phyloP scores from a whole-genome alignment of 2,113 vertebrate genomes.

The Datnioides undecimradiatus region DNA sequence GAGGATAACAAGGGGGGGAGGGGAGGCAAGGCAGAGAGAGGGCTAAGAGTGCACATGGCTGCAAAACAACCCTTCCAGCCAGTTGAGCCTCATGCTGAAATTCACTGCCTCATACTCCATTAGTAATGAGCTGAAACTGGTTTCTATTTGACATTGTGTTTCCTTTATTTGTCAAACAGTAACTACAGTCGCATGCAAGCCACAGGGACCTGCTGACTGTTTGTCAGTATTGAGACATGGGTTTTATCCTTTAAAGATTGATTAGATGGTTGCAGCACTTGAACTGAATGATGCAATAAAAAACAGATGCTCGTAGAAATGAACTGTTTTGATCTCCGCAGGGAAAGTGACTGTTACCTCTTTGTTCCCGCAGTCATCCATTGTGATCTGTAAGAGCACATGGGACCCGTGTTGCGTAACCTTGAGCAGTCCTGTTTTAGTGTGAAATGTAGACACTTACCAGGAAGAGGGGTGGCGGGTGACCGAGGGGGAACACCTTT shows the following conservation, averaged over 20 bases:
- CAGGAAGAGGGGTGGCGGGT: not conserved
- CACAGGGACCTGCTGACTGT: not conserved
- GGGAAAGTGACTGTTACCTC: not conserved
- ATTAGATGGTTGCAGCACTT: not conserved
- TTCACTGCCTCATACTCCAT: not conserved
- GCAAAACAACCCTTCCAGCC: not conserved
- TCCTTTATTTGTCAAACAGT: not conserved
- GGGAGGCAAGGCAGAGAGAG: too few relatives aligned
- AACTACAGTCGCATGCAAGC: not conserved
- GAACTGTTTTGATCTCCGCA: not conserved
- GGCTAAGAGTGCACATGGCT: not conserved
- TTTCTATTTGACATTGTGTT: constrained; percentile 18
- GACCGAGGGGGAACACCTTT: constrained; percentile 9
- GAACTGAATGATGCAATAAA: not conserved
- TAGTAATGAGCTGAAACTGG: not conserved
- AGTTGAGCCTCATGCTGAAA: not conserved
- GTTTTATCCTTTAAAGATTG: too few relatives aligned
- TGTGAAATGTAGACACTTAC: constrained; percentile 1
- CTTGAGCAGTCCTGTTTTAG: not conserved
- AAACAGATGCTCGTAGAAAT: not conserved
- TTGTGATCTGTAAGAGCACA: not conserved
- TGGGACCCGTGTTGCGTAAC: constrained; percentile 8
- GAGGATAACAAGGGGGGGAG: too few relatives aligned
- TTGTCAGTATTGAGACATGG: not conserved
- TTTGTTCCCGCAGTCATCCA: not conserved